Conservation (phyloP, 2,113 vertebrate species). For the Cyprinus carpio region DNA sequence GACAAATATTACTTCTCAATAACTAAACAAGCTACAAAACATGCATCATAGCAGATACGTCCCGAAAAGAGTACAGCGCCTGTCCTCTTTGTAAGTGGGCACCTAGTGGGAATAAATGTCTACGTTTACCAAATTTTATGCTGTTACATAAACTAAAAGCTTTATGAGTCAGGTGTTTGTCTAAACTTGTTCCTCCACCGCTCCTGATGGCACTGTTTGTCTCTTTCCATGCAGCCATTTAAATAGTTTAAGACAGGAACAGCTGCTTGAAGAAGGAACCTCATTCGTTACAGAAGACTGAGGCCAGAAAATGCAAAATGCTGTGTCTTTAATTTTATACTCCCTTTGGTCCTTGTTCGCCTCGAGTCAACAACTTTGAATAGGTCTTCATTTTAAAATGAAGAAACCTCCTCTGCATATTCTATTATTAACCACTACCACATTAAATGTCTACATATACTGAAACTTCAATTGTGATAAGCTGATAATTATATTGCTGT, state of each 20-base stretch:
- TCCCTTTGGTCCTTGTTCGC: neutral
- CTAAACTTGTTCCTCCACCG: slow-evolving; percentile 15
- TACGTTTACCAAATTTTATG: neutral
- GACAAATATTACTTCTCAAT: neutral
- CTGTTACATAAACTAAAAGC: slow-evolving; percentile 1
- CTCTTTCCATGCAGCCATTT: neutral
- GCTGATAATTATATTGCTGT: neutral
- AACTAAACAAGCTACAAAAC: too few relatives aligned
- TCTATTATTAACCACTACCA: neutral
- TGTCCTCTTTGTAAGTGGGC: neutral
- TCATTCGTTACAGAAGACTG: neutral
- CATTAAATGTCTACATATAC: neutral
- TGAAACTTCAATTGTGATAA: neutral
- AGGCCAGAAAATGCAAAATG: slow-evolving; percentile 19
- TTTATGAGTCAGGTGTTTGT: slow-evolving; percentile 23
- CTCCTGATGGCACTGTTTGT: neutral
- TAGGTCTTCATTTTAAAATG: neutral
- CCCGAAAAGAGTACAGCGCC: neutral
- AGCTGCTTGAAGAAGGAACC: slow-evolving; percentile 39
- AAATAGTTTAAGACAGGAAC: slow-evolving; percentile 25
- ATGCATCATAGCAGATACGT: too few relatives aligned
- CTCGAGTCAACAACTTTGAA: slow-evolving; percentile 4
- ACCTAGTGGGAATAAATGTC: neutral
- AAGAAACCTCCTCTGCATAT: neutral
- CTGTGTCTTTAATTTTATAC: slow-evolving; percentile 17